These are phyloP conservation scores for Leptinotarsa peninsularis DNA, from an alignment of 2,888 invertebrate genomes.

Conservation along the genomic window DNA sequence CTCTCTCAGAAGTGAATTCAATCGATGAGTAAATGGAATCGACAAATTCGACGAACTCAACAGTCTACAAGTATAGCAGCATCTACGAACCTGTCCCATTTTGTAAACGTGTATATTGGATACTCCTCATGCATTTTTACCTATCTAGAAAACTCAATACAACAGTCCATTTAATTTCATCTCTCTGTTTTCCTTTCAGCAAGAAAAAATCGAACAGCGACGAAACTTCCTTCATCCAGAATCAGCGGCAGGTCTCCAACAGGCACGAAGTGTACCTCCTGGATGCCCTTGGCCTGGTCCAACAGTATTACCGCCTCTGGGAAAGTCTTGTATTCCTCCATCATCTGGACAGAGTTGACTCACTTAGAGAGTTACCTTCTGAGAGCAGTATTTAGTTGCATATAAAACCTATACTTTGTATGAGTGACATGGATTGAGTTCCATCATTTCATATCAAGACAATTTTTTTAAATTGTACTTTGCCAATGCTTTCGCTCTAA, in stretches of 20 bases:
- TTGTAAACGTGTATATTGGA: too few relatives aligned
- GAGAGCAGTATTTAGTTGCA: constrained; percentile 50
- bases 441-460: neutral
- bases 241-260: constrained; percentile 76
- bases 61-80: too few relatives aligned
- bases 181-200: constrained; percentile 66
- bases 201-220: constrained; percentile 84
- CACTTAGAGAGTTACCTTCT: constrained; percentile 37
- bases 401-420: constrained; percentile 48
- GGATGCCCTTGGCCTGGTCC: constrained; percentile 86
- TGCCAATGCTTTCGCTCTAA: too few relatives aligned
- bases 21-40: too few relatives aligned
- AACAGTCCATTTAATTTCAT: neutral
- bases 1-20: too few relatives aligned
- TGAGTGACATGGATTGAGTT: constrained; percentile 51
- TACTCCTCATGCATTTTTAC: too few relatives aligned
- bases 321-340: constrained; percentile 47
- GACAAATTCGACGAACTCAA: too few relatives aligned
- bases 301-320: constrained; percentile 75
- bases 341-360: constrained; percentile 63
- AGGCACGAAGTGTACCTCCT: constrained; percentile 68
- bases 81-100: too few relatives aligned
- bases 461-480: too few relatives aligned
- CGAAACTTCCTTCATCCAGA: constrained; percentile 90
- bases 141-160: too few relatives aligned